A percentile compares a stretch with the other conserved stretches of the same genome.
Evolutionary conservation across 2,888 invertebrate species (phyloP).

Genomic region (Teleiodes luculella): DNA sequence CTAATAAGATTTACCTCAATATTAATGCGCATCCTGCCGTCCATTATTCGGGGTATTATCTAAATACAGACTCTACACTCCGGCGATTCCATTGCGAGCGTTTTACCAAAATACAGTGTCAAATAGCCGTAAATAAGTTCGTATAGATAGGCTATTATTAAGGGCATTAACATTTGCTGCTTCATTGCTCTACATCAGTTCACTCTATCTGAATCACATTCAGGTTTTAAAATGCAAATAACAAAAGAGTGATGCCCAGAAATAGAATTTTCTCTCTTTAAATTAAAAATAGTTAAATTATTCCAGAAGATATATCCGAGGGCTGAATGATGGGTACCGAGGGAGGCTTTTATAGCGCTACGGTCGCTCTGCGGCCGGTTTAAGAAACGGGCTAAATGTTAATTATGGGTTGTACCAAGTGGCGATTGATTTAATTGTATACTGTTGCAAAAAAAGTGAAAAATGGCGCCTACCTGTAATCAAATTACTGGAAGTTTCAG

Average conservation of each 20-base stretch:
- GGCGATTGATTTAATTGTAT: conserved; percentile 61
- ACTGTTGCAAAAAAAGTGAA: conserved; percentile 32
- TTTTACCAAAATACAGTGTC: conserved; percentile 28
- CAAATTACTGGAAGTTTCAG: not conserved
- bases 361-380: conserved; percentile 48
- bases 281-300: too few relatives aligned
- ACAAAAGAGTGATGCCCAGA: too few relatives aligned
- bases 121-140: not conserved
- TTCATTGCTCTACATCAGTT: too few relatives aligned
- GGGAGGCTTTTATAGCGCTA: conserved; percentile 73
- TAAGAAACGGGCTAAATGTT: conserved; percentile 71
- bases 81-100: conserved; percentile 46
- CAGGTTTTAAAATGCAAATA: too few relatives aligned
- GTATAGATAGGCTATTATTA: conserved; percentile 49
- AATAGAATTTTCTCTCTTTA: too few relatives aligned
- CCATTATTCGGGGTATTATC: conserved; percentile 74
- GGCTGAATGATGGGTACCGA: conserved; percentile 77
- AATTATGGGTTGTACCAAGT: conserved; percentile 66
- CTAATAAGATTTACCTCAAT: conserved; percentile 78
- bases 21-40: conserved; percentile 74
- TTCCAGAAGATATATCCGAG: conserved; percentile 76
- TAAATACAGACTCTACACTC: conserved; percentile 53
- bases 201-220: too few relatives aligned
- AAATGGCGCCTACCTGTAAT: conserved; percentile 25
- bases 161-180: too few relatives aligned